Percentiles rank a stretch among this genome's conserved stretches.
phyloP scores from a whole-genome alignment of 2,797 vertebrate species.

The Lateolabrax maculatus region DNA sequence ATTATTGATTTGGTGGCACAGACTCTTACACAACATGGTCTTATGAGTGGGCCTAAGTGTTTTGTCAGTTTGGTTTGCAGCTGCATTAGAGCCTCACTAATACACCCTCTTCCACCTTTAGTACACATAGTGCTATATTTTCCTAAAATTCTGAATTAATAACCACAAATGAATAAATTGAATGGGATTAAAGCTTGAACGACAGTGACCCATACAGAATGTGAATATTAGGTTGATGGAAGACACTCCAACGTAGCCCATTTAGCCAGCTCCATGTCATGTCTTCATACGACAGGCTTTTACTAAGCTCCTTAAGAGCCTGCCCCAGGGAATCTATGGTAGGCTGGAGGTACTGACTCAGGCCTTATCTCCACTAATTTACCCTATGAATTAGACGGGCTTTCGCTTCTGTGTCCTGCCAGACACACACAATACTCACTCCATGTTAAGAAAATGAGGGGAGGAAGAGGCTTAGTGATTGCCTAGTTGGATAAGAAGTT shows the following conservation, averaged over 20 bases:
- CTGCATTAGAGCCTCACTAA: conserved; percentile 41
- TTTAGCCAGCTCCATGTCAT: conserved; percentile 87
- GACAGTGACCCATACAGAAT: conserved; percentile 78
- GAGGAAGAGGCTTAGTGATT: conserved; percentile 74
- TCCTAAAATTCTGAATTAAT: conserved; percentile 76
- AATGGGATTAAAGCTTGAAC: conserved; percentile 82
- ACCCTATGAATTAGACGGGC: conserved; percentile 81
- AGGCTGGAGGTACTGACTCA: conserved; percentile 83
- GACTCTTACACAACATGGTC: conserved; percentile 63
- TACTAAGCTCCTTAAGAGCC: conserved; percentile 89
- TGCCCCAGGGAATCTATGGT: conserved; percentile 85
- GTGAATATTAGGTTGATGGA: conserved; percentile 84
- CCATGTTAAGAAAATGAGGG: conserved; percentile 74
- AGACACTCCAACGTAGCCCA: conserved; percentile 84
- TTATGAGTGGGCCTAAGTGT: conserved; percentile 56
- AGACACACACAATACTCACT: conserved; percentile 74
- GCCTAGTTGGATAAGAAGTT: conserved; percentile 64
- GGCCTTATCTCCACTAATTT: conserved; percentile 88
- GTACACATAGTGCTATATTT: conserved; percentile 44
- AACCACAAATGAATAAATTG: conserved; percentile 79
- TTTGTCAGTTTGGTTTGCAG: conserved; percentile 53
- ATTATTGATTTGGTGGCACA: conserved; percentile 80
- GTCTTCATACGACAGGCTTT: conserved; percentile 87
- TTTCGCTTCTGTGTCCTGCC: conserved; percentile 74
- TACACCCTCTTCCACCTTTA: conserved; percentile 45